These are phyloP conservation scores for Myripristis murdjan DNA, from an alignment of 2,797 vertebrate genomes.

Conservation along the genomic window DNA sequence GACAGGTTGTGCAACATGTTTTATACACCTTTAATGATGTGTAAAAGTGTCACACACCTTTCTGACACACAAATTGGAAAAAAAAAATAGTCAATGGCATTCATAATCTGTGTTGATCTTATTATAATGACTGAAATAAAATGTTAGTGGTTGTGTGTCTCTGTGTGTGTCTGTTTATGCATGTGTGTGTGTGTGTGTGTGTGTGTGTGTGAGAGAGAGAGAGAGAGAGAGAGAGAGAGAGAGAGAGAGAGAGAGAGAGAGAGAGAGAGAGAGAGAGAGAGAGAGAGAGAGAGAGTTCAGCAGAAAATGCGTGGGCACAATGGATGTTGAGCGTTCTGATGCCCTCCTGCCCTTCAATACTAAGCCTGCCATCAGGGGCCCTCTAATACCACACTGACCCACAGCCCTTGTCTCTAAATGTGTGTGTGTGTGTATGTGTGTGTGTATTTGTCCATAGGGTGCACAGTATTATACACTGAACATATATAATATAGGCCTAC, in stretches of 20 bases:
- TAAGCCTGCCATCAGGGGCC: conserved; percentile 50
- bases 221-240: too few relatives aligned
- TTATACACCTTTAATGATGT: conserved; percentile 10
- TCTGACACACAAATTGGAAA: not conserved
- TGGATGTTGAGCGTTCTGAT: conserved; percentile 32
- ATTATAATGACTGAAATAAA: too few relatives aligned
- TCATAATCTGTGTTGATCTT: not conserved
- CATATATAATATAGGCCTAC: too few relatives aligned
- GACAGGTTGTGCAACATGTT: conserved; percentile 8
- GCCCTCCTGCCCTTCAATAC: conserved; percentile 48
- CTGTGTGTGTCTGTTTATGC: not conserved
- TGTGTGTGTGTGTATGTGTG: not conserved
- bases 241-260: not conserved
- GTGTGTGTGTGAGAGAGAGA: not conserved
- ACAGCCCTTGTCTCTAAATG: conserved; percentile 12
- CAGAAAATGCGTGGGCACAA: conserved; percentile 29
- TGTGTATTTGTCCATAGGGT: not conserved
- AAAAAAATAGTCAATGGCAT: not conserved
- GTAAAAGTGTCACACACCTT: too few relatives aligned
- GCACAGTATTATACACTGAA: too few relatives aligned
- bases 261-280: not conserved
- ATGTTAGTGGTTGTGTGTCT: not conserved
- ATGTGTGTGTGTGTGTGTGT: not conserved
- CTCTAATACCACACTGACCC: conserved; percentile 28
- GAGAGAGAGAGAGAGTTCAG: not conserved